phyloP scores from a whole-genome alignment of 2,888 invertebrate genomes.

The Lampropteryx suffumata region DNA sequence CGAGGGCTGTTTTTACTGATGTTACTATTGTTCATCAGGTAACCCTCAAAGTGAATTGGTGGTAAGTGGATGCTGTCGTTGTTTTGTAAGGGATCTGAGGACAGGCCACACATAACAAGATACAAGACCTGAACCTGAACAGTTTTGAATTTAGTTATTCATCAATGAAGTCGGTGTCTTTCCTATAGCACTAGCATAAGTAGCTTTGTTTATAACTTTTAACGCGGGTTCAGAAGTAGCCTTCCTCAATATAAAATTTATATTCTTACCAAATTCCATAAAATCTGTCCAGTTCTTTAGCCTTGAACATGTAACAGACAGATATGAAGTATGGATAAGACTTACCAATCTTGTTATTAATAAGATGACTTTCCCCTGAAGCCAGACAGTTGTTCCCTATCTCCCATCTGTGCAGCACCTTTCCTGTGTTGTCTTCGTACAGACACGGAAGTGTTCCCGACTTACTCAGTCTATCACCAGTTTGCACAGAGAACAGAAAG shows the following conservation, averaged over 20 bases:
- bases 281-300: too few species aligned
- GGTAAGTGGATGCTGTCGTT: slow-evolving; percentile 50
- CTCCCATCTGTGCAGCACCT: slow-evolving; percentile 53
- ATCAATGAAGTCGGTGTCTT: too few species aligned
- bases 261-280: too few species aligned
- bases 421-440: slow-evolving; percentile 41
- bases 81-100: slow-evolving; percentile 33
- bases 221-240: too few species aligned
- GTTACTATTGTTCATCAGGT: slow-evolving; percentile 33
- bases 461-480: slow-evolving; percentile 36
- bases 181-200: too few species aligned
- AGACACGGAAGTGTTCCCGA: slow-evolving; percentile 40
- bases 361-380: slow-evolving; percentile 60
- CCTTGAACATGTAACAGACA: too few species aligned
- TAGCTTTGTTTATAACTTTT: too few species aligned
- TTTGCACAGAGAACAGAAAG: slow-evolving; percentile 52
- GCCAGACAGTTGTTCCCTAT: slow-evolving; percentile 52
- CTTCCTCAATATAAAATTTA: too few species aligned
- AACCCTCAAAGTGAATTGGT: slow-evolving; percentile 57
- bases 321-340: too few species aligned
- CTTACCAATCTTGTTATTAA: slow-evolving; percentile 55
- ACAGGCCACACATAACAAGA: too few species aligned
- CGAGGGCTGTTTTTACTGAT: slow-evolving; percentile 25
- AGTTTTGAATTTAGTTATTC: too few species aligned
- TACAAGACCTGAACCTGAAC: too few species aligned